These are phyloP conservation scores for Lamprologus lemairii DNA, from an alignment of 2,113 vertebrate genomes.

Conservation along the genomic window DNA sequence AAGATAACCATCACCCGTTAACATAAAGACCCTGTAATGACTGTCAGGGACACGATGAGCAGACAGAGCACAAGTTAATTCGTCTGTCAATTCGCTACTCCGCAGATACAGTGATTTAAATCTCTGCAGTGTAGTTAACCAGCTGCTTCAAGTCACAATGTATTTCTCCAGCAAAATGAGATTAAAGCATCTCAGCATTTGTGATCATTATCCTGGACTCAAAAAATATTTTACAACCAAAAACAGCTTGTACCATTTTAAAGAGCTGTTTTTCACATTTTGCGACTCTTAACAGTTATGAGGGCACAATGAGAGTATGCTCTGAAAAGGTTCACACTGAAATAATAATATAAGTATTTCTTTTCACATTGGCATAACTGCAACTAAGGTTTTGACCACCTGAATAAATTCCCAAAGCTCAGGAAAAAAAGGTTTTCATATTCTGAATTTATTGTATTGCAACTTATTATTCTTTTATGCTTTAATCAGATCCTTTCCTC, in stretches of 20 bases:
- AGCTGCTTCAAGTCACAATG: not conserved
- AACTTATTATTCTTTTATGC: not conserved
- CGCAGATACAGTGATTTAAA: not conserved
- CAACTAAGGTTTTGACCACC: not conserved
- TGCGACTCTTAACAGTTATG: not conserved
- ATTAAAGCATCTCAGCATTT: not conserved
- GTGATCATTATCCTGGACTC: not conserved
- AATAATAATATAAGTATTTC: not conserved
- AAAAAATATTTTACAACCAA: not conserved
- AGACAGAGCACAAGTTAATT: not conserved
- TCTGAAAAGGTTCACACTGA: not conserved
- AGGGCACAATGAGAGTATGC: not conserved
- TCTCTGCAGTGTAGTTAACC: not conserved
- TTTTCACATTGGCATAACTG: not conserved
- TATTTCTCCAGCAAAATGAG: not conserved
- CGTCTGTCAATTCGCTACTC: not conserved
- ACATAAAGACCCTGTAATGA: constrained; percentile 11
- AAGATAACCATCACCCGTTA: constrained; percentile 22
- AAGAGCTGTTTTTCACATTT: not conserved
- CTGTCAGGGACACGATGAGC: constrained; percentile 6
- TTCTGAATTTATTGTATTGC: not conserved
- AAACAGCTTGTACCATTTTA: not conserved
- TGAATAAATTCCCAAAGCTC: not conserved
- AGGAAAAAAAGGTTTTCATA: not conserved
- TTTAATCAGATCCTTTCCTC: not conserved